Base-by-base conservation (phyloP, 2,888 invertebrate species). In the Dione juno region DNA sequence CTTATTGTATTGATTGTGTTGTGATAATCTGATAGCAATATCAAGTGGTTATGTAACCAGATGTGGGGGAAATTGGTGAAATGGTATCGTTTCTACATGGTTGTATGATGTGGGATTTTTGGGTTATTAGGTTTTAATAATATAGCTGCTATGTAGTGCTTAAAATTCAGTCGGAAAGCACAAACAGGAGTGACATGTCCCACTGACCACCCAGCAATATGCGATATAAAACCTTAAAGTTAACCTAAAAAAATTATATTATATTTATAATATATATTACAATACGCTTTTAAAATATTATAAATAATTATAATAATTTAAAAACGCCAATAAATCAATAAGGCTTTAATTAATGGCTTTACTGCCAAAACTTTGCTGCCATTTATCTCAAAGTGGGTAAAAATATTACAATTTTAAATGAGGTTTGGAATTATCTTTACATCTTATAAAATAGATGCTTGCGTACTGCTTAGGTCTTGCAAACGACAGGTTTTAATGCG, bases 1-100 rank as follows among this genome's bases (percentile, higher is more conserved):
- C 63, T 63, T 66, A 69, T 63, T 61, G 14, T 66, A 69, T 72
- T 53, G 68, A 72, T 72, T 69, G 63, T 59, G n/a, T n/a, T 7
- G 21, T 11, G 61, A 61, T 61, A 61, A 61, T 61, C 21, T 35
- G 54, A 54, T 35, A 35, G 35, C 28, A 28, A 28, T 28, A 28
- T 28, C 16, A 10, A 16, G 57, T 21, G 43, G 9, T 59, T 59
- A 21, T 21, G 41, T 19, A 40, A 40, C 57, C 13, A 40, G 11
- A 11, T 16, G 57, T 37, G 16, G 16, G 16, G 10, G 5, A 16
- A 57, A 37, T 10, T 6, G n/a, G 35, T 28, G 28, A 28, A 28
- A 28, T 5, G 5, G 5, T 28, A 3, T 28, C 28, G 28, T 28
- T 28, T 28, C 28, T 28, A 28, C 3, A 28, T 28, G 28, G 28